Evolutionary conservation across 2,888 invertebrate genomes (phyloP), one percentile per base, ranked within the genome.

Genomic region (Philonicus albiceps): DNA sequence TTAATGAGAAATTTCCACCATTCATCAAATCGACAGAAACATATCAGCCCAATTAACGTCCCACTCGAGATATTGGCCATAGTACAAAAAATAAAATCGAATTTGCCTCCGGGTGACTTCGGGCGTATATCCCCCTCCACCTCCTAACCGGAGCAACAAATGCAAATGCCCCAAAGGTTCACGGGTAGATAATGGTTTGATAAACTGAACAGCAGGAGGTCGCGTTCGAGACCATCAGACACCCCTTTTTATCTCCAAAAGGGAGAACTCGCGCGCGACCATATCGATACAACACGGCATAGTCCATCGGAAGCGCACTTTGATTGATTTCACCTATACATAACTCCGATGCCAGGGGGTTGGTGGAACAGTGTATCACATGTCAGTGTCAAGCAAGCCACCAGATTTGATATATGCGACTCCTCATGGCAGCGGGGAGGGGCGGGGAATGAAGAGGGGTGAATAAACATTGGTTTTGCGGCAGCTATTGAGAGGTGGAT

Each of bases 381-480:
- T 84, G 84, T 84, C 84, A 84, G 73, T 84, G 84, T 84, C 84
- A 84, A 73, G 73, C 27, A 40, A 73, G 84, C 84, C 73, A 72
- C 84, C 84, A 64, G 27, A 55, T 73, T 72, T 84, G 84, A 84
- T 73, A 84, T 84, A 84, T 84, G 49, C 27, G 40, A 40, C 73
- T 73, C 19, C 22, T 30, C 40, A 43, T 30, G 78, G 72, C 37
- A 8, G 27, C 30, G 73, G 84, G 73, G 84, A 37, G n/a, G n/a
- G n/a, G n/a, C n/a, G n/a, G n/a, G n/a, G n/a, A n/a, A n/a, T n/a
- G n/a, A n/a, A n/a, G 11, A 37, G 37, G 37, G 84, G 84, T 84
- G 84, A 43, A 84, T 84, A 84, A 72, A 84, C 84, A 84, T 84
- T 73, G 84, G 34, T 84, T 84, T 73, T 84, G 84, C 27, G 73